Percentiles rank a stretch among this genome's conserved stretches.
Conservation (phyloP, 2,888 invertebrate genomes). For the Acronicta alni region DNA sequence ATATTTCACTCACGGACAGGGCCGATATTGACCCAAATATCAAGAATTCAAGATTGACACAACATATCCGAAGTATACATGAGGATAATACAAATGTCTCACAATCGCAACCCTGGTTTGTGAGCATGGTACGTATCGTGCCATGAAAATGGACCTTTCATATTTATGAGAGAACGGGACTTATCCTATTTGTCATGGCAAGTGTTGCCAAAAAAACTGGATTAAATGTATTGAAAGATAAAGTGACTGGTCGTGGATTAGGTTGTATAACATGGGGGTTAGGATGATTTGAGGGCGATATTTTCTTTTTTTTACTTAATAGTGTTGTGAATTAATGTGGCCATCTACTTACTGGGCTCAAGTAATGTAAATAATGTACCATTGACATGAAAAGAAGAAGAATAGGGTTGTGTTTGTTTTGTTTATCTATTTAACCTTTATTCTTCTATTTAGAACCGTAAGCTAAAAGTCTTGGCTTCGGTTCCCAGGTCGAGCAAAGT, state of each 20-base stretch:
- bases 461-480: too few species aligned
- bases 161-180: conserved; percentile 52
- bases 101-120: conserved; percentile 20
- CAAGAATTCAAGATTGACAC: conserved; percentile 50
- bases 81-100: conserved; percentile 55
- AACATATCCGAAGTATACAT: conserved; percentile 33
- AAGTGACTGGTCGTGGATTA: conserved; percentile 5
- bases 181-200: conserved; percentile 45
- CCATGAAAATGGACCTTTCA: conserved; percentile 50
- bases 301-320: too few species aligned
- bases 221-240: conserved; percentile 27
- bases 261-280: not conserved
- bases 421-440: too few species aligned
- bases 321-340: too few species aligned
- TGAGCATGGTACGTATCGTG: conserved; percentile 17
- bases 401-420: too few species aligned
- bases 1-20: conserved; percentile 40
- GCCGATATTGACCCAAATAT: conserved; percentile 46
- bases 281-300: too few species aligned
- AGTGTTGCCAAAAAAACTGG: conserved; percentile 40
- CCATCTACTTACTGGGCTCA: too few species aligned
- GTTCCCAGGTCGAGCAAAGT: too few species aligned
- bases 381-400: too few species aligned
- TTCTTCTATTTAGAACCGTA: too few species aligned
- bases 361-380: too few species aligned